Base-by-base conservation (phyloP, 2,797 vertebrate species). In the Botia almorhae region DNA sequence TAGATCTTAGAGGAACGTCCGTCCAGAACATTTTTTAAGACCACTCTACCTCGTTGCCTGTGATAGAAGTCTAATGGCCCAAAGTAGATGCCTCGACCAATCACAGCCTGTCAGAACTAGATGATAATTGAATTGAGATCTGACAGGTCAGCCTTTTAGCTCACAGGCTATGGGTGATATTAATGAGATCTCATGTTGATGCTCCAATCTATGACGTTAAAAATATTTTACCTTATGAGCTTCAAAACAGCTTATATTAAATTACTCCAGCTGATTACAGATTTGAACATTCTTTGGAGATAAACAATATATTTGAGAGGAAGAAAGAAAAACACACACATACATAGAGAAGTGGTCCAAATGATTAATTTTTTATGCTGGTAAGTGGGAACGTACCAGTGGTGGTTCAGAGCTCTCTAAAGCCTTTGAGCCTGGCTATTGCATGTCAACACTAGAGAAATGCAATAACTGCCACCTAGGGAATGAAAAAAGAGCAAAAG, bases 401-500 rank as follows among this genome's bases (percentile, higher is more conserved):
- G 82, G 61, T 36, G 63, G 68, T 73, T 80, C 50, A 73, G 61
- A 84, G 84, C 70, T 83, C 80, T 21, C 61, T 76, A 50, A 68
- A 79, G 83, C 74, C 60, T 88, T n/a, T n/a, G n/a, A n/a, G n/a
- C n/a, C n/a, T 80, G 53, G 72, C 50, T 79, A 60, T 79, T 90
- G 86, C 84, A 82, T 81, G 83, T 74, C 86, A 84, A 86, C 89
- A 75, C 87, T 85, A 85, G 85, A 86, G 87, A 90, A 90, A 86
- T 88, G 26, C 74, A 84, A 89, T 92, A 92, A 92, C 89, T 89
- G 88, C 85, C 82, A 76, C 85, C 87, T 68, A 72, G 88, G 89
- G 89, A 91, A 84, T 73, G 80, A 3, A 65, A 61, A 12, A 21
- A 64, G 33, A 63, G 17, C 46, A 29, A 17, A 53, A 53, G 23